Evolutionary conservation across 30 jellyfish, hydroid and myxozoan genomes (phyloP), one percentile per base, ranked within the genome.

Genomic region (Aurelia aurita): DNA sequence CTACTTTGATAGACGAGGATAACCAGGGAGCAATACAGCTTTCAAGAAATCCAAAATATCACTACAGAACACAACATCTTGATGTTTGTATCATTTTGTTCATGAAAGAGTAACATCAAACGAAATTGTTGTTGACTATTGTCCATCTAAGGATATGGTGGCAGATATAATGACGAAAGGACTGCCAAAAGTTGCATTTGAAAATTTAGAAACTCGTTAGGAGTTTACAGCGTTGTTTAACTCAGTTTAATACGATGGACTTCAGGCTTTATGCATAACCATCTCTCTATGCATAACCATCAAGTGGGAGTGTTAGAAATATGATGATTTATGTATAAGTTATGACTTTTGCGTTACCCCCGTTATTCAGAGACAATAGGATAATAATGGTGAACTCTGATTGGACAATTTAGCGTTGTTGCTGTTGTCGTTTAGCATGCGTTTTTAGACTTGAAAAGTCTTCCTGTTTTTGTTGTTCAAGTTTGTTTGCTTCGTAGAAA

Each of bases 71-170:
- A 74, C 45, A 74, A 22, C 85, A 80, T 64, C 31, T 80, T 61
- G 86, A 63, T 47, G 35, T 80, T 35, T 43, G 21, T n/a, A 6
- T 11, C 74, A 80, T 18, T 67, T 63, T 64, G 58, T 62, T 65
- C 77, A 87, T 31, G 91, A 68, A 34, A 39, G 45, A 35, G 89
- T 44, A 39, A 54, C 66, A 44, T 35, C 69, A 32, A 62, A 62
- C 12, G 89, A 26, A 61, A 78, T 78, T 62, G 82, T 14, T 39
- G 43, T 78, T 1, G 82, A 78, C 2, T 58, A 78, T 35, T 78
- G 89, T 54, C 89, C 66, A 58, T 58, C 89, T 39, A 54, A 78
- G 32, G 89, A 78, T 26, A 78, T 78, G 89, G 29, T 78, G 57
- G 89, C 89, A 34, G 89, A 58, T 34, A 19, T 77, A n/a, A 27